Evolutionary conservation across 2,888 invertebrate genomes (phyloP), one percentile per base, ranked within the genome.

Genomic region (Sipha maydis): DNA sequence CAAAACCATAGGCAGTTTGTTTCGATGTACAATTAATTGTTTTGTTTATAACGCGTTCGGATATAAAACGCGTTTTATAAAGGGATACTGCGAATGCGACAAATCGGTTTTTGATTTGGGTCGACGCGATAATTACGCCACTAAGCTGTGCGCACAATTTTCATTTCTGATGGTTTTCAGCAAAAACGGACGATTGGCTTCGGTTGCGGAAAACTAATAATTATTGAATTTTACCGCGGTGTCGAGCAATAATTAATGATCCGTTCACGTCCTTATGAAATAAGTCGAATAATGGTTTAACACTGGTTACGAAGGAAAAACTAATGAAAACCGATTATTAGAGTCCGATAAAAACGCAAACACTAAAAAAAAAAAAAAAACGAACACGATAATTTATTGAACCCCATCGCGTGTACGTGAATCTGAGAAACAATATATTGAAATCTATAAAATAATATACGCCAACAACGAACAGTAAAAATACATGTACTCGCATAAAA

Each of bases 41-140:
- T 69, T 28, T n/a, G 69, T 25, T 69, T 69, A 69, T n/a, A 41
- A 8, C 11, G 8, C 28, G n/a, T 28, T 9, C 5, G n/a, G 8
- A 67, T 38, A 38, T 17, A 38, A 80, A 67, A 38, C 17, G 9
- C 25, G 38, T 61, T 67, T 61, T 11, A 67, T 38, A 14, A 25
- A n/a, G 21, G 41, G n/a, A 7, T 48, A 71, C 28, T 41, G 28
- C 21, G 2, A 73, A 56, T 28, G 19, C 2, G 38, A 14, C n/a
- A 41, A 75, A 61, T 84, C 38, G 61, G 75, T 84, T 75, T 84
- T 75, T 75, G 21, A 75, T 84, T 84, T 61, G 11, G 75, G n/a
- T 56, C 75, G 28, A 75, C 38, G 61, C 1, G 28, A 38, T 75
- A 84, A 83, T 83, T 54, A 54, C n/a, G 9, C 11, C 9, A 38